phyloP scores from a whole-genome alignment of 2,113 vertebrate species.

The Ariopsis seemanni region DNA sequence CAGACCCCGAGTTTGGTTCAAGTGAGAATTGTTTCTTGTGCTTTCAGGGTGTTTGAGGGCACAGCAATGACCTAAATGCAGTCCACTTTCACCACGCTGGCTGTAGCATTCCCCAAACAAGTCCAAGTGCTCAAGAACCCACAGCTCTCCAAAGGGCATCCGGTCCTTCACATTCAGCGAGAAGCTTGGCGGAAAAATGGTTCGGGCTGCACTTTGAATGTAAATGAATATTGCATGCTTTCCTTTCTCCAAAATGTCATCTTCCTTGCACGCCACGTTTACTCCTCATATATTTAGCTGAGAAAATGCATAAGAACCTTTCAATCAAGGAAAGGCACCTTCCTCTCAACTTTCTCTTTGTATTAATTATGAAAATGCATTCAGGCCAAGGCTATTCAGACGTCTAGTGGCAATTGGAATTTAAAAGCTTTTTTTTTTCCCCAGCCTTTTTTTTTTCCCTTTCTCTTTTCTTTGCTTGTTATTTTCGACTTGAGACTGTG shows the following conservation, averaged over 20 bases:
- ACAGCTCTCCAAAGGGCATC: conserved; percentile 49
- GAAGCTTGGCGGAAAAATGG: conserved; percentile 54
- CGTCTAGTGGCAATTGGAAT: conserved; percentile 71
- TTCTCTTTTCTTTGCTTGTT: conserved; percentile 61
- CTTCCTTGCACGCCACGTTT: conserved; percentile 67
- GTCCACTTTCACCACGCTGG: not conserved
- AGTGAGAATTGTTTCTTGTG: not conserved
- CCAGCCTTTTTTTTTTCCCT: not conserved
- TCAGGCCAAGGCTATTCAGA: conserved; percentile 75
- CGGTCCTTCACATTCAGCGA: conserved; percentile 57
- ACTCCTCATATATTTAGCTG: conserved; percentile 69
- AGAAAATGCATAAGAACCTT: conserved; percentile 65
- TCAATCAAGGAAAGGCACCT: conserved; percentile 73
- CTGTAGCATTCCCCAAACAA: not conserved
- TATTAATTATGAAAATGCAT: conserved; percentile 81
- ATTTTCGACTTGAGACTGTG: conserved; percentile 67
- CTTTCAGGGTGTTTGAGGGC: not conserved
- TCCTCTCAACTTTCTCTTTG: conserved; percentile 60
- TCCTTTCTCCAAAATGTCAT: conserved; percentile 71
- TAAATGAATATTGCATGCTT: conserved; percentile 69
- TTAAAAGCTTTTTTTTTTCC: conserved; percentile 62
- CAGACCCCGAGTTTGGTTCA: not conserved
- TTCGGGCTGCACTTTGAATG: conserved; percentile 64
- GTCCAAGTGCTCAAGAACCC: not conserved
- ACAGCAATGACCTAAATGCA: not conserved